Evolutionary conservation across 2,797 vertebrate genomes (phyloP).

Genomic region (Kryptolebias ocellatus): DNA sequence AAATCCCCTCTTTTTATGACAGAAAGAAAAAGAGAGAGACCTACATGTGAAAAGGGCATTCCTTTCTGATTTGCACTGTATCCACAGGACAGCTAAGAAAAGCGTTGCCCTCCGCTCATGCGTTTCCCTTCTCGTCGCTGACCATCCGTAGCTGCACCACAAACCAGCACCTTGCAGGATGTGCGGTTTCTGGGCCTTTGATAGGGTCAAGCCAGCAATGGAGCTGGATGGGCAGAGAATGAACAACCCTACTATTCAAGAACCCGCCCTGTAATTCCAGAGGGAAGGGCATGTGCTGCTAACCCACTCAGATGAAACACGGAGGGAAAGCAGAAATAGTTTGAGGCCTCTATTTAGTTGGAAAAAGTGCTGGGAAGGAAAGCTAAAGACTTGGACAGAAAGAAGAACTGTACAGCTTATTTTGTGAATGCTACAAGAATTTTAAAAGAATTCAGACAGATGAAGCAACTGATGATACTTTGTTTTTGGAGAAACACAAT

Average conservation of each 20-base stretch:
- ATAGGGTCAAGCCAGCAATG: constrained; percentile 61
- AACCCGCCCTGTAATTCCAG: constrained; percentile 64
- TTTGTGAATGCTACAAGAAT: background rate
- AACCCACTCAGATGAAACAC: constrained; percentile 13
- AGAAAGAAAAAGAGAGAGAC: constrained; percentile 30
- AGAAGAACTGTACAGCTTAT: background rate
- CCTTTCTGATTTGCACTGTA: constrained; percentile 43
- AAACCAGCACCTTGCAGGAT: constrained; percentile 66
- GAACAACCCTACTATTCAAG: constrained; percentile 74
- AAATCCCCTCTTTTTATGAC: background rate
- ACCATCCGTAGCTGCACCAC: constrained; percentile 38
- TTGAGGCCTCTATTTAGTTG: constrained; percentile 1
- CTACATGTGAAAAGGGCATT: constrained; percentile 15
- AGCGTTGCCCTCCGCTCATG: constrained; percentile 37
- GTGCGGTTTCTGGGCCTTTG: constrained; percentile 70
- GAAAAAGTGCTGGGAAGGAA: constrained; percentile 3
- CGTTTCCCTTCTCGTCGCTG: constrained; percentile 47
- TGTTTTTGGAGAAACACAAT: background rate
- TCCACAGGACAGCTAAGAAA: constrained; percentile 40
- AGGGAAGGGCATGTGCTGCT: constrained; percentile 55
- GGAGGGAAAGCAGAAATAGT: constrained; percentile 2
- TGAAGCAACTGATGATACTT: background rate
- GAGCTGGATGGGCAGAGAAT: constrained; percentile 53
- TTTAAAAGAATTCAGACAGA: background rate
- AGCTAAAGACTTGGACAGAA: background rate